Evolutionary conservation across 2,113 vertebrate genomes (phyloP).

Genomic region (Suncus etruscus): DNA sequence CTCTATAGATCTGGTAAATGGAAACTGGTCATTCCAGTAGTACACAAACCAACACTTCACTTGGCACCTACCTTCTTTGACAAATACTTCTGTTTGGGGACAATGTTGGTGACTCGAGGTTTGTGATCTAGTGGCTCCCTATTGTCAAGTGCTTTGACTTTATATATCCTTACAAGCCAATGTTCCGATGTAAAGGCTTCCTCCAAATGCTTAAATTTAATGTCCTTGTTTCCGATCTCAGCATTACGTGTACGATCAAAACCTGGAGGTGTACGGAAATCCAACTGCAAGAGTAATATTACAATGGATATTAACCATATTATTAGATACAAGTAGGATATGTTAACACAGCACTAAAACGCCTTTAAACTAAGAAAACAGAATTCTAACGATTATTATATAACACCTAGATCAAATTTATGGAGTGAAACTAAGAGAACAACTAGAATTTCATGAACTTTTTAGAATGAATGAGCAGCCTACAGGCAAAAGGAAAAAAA

Average conservation of each 20-base stretch:
- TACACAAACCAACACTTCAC: slow-evolving; percentile 69
- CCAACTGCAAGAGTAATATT: slow-evolving; percentile 89
- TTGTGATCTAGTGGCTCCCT: slow-evolving; percentile 94
- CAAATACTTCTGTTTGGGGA: slow-evolving; percentile 97
- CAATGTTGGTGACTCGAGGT: slow-evolving; percentile 92
- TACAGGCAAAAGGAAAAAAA: not conserved
- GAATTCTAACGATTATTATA: slow-evolving; percentile 25
- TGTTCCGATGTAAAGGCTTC: slow-evolving; percentile 99
- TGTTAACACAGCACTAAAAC: not conserved
- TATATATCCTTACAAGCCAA: slow-evolving; percentile 99
- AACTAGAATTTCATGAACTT: slow-evolving; percentile 23
- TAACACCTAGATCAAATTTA: not conserved
- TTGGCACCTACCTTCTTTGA: slow-evolving; percentile 95
- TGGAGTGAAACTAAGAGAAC: slow-evolving; percentile 20
- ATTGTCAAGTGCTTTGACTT: slow-evolving; percentile 97
- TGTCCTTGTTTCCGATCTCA: slow-evolving; percentile 99
- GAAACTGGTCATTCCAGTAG: slow-evolving; percentile 74
- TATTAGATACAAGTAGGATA: not conserved
- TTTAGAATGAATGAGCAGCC: not conserved
- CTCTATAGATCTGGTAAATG: slow-evolving; percentile 72
- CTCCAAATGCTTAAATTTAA: slow-evolving; percentile 97
- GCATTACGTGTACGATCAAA: slow-evolving; percentile 98
- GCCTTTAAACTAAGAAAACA: slow-evolving; percentile 42
- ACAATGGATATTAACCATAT: slow-evolving; percentile 34
- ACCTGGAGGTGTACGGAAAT: slow-evolving; percentile 97